A percentile compares a stretch with the other conserved stretches of the same genome.
phyloP scores from a whole-genome alignment of 2,797 vertebrate species.

The Paratrypauchen microcephalus region DNA sequence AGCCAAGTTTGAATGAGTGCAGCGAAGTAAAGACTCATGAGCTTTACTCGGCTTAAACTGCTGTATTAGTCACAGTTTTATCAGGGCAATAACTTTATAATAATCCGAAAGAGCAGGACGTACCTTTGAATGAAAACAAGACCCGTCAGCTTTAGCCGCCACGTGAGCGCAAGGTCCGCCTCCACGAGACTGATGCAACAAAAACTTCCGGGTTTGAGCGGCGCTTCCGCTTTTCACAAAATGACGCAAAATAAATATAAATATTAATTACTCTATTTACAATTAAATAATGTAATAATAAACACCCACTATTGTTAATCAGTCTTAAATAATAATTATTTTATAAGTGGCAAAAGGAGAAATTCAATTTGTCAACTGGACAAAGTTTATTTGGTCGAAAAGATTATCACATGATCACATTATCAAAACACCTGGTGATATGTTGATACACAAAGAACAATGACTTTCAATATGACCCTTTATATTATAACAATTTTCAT shows the following conservation, averaged over 20 bases:
- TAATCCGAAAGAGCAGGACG: rapidly evolving
- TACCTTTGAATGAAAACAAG: constrained; percentile 63
- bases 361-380: too few species aligned
- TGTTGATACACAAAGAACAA: too few species aligned
- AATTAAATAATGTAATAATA: background rate
- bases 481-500: too few species aligned
- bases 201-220: constrained; percentile 46
- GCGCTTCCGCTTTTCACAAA: constrained; percentile 54
- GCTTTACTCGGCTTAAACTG: background rate
- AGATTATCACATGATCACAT: too few species aligned
- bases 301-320: too few species aligned
- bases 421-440: too few species aligned
- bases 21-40: background rate
- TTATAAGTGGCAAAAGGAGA: too few species aligned
- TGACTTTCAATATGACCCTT: too few species aligned
- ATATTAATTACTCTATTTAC: background rate
- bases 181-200: constrained; percentile 70
- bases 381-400: too few species aligned
- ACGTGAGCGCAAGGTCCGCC: constrained; percentile 39
- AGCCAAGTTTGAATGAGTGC: background rate
- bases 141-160: constrained; percentile 52
- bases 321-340: too few species aligned
- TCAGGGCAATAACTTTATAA: rapidly evolving
- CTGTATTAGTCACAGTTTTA: background rate
- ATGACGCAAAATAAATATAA: background rate